Evolutionary conservation across 2,113 vertebrate species (phyloP).

Genomic region (Eretmochelys imbricata): DNA sequence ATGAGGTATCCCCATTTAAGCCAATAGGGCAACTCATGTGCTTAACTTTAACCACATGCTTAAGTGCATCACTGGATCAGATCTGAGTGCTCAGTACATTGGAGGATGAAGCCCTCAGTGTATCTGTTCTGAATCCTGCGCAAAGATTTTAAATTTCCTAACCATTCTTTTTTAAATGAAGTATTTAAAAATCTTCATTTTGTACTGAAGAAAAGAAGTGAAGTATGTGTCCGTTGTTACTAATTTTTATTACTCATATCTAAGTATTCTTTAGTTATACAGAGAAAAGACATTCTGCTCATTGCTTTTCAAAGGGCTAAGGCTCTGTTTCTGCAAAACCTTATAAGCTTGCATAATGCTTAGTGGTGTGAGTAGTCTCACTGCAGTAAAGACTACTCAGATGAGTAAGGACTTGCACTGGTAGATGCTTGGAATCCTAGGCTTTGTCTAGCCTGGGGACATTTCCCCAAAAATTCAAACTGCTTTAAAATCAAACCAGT

Average conservation of each 20-base stretch:
- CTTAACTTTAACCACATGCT: background rate
- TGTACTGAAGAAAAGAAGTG: background rate
- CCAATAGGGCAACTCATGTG: background rate
- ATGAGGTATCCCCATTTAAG: background rate
- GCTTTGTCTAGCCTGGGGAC: background rate
- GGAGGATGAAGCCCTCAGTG: background rate
- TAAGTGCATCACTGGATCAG: background rate
- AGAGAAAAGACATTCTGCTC: conserved; percentile 31
- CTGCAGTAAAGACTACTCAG: background rate
- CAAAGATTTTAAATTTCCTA: background rate
- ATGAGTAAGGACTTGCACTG: background rate
- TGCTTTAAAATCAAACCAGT: conserved; percentile 1
- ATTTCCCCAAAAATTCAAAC: conserved; percentile 25
- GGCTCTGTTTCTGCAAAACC: conserved; percentile 41
- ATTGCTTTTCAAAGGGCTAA: conserved; percentile 32
- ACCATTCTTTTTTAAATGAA: background rate
- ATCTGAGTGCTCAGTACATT: background rate
- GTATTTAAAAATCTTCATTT: background rate
- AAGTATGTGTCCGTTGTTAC: background rate
- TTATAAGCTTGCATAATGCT: conserved; percentile 7
- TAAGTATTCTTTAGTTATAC: conserved; percentile 31
- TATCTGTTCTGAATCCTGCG: conserved; percentile 6
- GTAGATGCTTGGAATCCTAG: conserved; percentile 1
- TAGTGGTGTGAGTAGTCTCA: background rate
- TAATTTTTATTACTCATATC: conserved; percentile 27